Base-by-base conservation (phyloP, 2,888 invertebrate species). In the Drosophila mercatorum region DNA sequence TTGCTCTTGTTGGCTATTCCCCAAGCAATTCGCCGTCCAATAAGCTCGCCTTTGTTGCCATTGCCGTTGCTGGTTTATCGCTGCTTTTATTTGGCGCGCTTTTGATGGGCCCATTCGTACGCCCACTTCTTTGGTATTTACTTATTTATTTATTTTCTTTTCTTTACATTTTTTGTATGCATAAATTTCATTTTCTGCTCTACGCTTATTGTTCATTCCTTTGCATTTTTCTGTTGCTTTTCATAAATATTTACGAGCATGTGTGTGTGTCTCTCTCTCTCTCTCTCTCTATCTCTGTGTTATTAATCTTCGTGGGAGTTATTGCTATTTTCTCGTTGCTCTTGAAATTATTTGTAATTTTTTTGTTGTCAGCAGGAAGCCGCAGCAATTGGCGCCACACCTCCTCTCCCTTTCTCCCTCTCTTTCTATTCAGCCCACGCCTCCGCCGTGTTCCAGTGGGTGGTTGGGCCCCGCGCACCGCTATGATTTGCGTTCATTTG, bases 221-320 rank as follows among this genome's bases (percentile, higher is more conserved):
- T 76, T 83, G 77, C 73, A 80, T 83, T 78, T 78, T 84, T 66
- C 34, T 51, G 34, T 52, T 44, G 52, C 28, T 65, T 40, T 63
- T 76, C 78, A 34, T 88, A 78, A 88, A 80, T 87, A 76, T 79
- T 77, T 77, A 75, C 73, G 75, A 72, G 73, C 70, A 65, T 53
- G 61, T 60, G 41, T 58, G 55, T 72, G 49, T 66, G 46, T 12
- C 4, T 4, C 31, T 31, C 31, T 31, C 31, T 31, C 31, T 6
- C 22, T 22, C 22, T 22, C 7, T 55, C 36, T 68, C 58, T 52
- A 53, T 69, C 56, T 61, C 41, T 69, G 58, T 67, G 59, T 87
- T 91, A 91, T 91, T 91, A 91, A 91, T 91, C 91, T 91, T 90
- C 90, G 91, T 91, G 91, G 90, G 91, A 91, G 91, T 84, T 89